A percentile compares a stretch with the other conserved stretches of the same genome.
Evolutionary conservation across 2,888 invertebrate species (phyloP).

Genomic region (Melanargia galathea): DNA sequence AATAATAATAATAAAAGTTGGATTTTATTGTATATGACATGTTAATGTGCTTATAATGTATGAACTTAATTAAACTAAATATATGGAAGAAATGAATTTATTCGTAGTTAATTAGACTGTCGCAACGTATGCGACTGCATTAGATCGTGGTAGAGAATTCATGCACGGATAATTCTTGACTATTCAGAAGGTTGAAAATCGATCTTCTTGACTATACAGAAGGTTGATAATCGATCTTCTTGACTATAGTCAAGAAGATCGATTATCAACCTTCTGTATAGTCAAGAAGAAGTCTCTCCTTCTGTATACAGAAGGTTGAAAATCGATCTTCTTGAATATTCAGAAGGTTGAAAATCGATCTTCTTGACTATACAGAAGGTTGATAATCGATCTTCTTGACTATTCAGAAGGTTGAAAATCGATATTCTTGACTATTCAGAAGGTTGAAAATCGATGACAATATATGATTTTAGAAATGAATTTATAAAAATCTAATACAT

Average conservation of each 20-base stretch:
- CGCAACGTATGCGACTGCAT: constrained; percentile 42
- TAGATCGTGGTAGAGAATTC: constrained; percentile 54
- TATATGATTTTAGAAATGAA: constrained; percentile 65
- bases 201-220: too few relatives aligned
- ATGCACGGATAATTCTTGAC: constrained; percentile 53
- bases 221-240: too few relatives aligned
- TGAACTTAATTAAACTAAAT: constrained; percentile 36
- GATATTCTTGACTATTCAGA: constrained; percentile 49
- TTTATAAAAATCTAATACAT: constrained; percentile 50
- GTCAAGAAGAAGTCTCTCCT: too few relatives aligned
- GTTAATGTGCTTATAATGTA: constrained; percentile 41
- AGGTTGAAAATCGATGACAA: constrained; percentile 64
- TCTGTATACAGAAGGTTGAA: too few relatives aligned
- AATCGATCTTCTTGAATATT: constrained; percentile 47
- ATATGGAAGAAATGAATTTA: constrained; percentile 41
- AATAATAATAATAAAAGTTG: constrained; percentile 34
- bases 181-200: constrained; percentile 57
- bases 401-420: constrained; percentile 58
- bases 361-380: constrained; percentile 52
- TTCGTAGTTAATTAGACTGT: constrained; percentile 38
- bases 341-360: too few relatives aligned
- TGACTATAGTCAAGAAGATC: too few relatives aligned
- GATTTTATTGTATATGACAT: constrained; percentile 40
- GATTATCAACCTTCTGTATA: too few relatives aligned
- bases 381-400: too few relatives aligned